phyloP scores from a whole-genome alignment of 2,113 vertebrate species.

The Odontesthes bonariensis region DNA sequence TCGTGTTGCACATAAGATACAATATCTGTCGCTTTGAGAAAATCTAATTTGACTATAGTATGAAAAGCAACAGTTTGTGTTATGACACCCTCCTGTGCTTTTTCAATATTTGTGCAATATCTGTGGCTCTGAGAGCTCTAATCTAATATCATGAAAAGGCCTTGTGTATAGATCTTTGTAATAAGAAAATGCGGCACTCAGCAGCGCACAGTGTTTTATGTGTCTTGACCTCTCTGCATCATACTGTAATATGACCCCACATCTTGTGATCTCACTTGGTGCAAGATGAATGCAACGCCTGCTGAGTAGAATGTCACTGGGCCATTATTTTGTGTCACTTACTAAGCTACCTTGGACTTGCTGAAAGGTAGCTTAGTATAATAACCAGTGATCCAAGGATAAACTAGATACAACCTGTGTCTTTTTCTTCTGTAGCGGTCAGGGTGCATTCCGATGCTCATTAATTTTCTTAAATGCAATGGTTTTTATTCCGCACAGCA shows the following conservation, averaged over 20 bases:
- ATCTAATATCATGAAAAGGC: constrained; percentile 72
- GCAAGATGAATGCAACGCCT: constrained; percentile 59
- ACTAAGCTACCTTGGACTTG: not conserved
- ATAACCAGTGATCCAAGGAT: constrained; percentile 39
- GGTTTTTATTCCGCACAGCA: constrained; percentile 68
- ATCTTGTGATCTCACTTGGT: constrained; percentile 57
- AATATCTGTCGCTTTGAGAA: constrained; percentile 59
- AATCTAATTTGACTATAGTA: constrained; percentile 63
- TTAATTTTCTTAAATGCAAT: constrained; percentile 68
- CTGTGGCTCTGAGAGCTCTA: constrained; percentile 69
- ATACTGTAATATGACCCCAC: constrained; percentile 64
- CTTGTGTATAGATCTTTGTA: constrained; percentile 57
- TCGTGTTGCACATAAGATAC: constrained; percentile 56
- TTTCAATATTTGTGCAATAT: constrained; percentile 78
- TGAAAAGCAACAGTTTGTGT: constrained; percentile 63
- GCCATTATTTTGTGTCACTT: constrained; percentile 56
- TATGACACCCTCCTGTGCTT: constrained; percentile 59
- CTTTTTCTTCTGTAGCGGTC: constrained; percentile 21
- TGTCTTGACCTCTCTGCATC: constrained; percentile 69
- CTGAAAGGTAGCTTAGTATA: constrained; percentile 35
- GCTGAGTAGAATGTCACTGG: constrained; percentile 49
- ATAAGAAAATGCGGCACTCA: constrained; percentile 69
- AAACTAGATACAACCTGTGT: constrained; percentile 31
- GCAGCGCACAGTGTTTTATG: constrained; percentile 54
- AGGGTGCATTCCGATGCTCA: constrained; percentile 50